Conservation (phyloP, 2,113 vertebrate genomes). For the Gallinago jamesoni region DNA sequence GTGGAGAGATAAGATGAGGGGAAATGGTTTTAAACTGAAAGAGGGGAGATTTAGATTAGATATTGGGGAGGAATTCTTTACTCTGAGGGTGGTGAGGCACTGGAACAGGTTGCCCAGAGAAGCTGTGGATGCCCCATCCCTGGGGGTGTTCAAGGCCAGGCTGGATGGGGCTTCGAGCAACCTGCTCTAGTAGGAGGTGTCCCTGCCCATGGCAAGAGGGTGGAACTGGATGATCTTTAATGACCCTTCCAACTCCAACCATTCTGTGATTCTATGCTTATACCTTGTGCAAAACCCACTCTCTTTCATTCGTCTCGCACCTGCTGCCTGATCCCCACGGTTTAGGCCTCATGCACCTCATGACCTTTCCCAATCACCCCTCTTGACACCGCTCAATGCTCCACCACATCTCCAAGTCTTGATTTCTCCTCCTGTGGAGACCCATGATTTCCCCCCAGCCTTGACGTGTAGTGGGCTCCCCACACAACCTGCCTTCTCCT, state of each 20-base stretch:
- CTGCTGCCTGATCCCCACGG: accelerated
- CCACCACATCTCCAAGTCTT: too few species aligned
- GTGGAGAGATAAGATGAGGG: background rate
- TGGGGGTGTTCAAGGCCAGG: background rate
- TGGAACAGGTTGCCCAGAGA: background rate
- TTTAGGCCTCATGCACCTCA: background rate
- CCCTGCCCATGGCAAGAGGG: background rate
- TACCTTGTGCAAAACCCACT: accelerated
- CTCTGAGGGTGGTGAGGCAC: background rate
- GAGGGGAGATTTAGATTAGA: background rate
- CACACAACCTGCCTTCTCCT: background rate
- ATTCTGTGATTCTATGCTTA: background rate
- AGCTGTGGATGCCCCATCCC: background rate
- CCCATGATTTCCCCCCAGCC: background rate
- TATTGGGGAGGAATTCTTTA: background rate
- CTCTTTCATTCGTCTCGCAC: background rate
- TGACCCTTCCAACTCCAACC: background rate
- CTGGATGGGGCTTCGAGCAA: background rate
- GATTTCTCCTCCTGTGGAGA: background rate
- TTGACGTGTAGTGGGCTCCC: accelerated
- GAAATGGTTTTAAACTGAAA: background rate
- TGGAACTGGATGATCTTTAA: background rate
- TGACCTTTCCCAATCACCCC: background rate
- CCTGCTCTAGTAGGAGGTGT: background rate
- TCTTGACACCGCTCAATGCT: background rate